Percentiles rank a stretch among this genome's conserved stretches.
These are phyloP conservation scores for Dicyrtomina minuta DNA, from an alignment of 2,888 invertebrate genomes.

Conservation along the genomic window DNA sequence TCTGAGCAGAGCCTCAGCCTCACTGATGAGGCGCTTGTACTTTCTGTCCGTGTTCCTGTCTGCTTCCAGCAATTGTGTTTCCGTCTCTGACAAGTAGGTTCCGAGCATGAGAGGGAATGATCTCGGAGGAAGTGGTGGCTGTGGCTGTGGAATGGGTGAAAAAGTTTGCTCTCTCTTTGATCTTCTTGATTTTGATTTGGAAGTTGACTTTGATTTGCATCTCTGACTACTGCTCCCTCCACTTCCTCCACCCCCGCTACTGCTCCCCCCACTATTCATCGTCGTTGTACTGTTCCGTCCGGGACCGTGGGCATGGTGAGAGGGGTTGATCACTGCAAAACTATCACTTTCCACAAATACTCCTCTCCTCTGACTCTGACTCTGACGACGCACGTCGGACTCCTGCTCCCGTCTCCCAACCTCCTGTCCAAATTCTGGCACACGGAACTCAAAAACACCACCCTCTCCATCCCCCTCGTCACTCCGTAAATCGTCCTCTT, in stretches of 20 bases:
- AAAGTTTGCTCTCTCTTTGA: slow-evolving; percentile 46
- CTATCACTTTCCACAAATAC: slow-evolving; percentile 13
- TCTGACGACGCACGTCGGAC: background rate
- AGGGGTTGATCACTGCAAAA: background rate
- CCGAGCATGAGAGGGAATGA: slow-evolving; percentile 43
- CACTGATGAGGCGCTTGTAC: slow-evolving; percentile 50
- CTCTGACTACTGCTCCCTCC: background rate
- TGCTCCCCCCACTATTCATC: slow-evolving; percentile 7
- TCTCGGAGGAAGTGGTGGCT: slow-evolving; percentile 41
- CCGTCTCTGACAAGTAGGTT: slow-evolving; percentile 52
- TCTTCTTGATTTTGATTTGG: slow-evolving; percentile 36
- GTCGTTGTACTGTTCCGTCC: background rate
- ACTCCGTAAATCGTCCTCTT: slow-evolving; percentile 34
- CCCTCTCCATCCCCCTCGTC: slow-evolving; percentile 45
- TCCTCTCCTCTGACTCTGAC: background rate
- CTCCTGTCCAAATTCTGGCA: slow-evolving; percentile 5
- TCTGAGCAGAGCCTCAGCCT: slow-evolving; percentile 50
- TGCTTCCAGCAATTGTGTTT: slow-evolving; percentile 48
- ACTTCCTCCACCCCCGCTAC: background rate
- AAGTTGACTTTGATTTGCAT: slow-evolving; percentile 15
- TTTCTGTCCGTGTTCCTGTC: slow-evolving; percentile 48
- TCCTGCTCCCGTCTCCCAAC: too few species aligned
- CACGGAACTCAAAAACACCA: slow-evolving; percentile 38
- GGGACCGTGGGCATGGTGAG: slow-evolving; percentile 5
- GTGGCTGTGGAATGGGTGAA: slow-evolving; percentile 10